phyloP scores from a whole-genome alignment of 2,797 vertebrate genomes.

The Dicrostonyx torquatus region DNA sequence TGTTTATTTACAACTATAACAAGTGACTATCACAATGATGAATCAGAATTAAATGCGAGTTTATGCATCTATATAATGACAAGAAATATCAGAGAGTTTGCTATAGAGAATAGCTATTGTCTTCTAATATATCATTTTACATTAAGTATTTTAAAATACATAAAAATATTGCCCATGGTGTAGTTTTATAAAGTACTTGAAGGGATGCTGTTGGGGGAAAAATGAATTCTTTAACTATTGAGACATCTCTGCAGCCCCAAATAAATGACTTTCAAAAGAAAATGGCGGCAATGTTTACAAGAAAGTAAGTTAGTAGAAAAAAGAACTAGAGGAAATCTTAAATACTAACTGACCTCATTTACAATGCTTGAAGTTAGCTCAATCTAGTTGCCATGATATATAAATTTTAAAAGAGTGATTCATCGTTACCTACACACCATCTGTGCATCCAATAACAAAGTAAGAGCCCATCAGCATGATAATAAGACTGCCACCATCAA shows the following conservation, averaged over 20 bases:
- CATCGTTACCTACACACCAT: conserved; percentile 28
- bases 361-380: neutral
- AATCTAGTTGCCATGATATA: conserved; percentile 47
- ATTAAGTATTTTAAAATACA: neutral
- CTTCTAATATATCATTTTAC: neutral
- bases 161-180: neutral
- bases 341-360: conserved; percentile 10
- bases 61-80: neutral
- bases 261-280: no score
- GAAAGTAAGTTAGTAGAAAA: neutral
- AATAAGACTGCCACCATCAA: conserved; percentile 53
- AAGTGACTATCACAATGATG: neutral
- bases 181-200: neutral
- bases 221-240: no score
- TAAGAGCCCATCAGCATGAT: conserved; percentile 23
- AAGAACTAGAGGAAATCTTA: neutral
- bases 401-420: conserved; percentile 7
- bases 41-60: neutral
- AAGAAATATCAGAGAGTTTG: neutral
- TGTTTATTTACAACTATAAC: neutral
- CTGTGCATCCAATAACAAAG: conserved; percentile 27
- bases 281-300: neutral
- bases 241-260: no score
- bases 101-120: neutral
- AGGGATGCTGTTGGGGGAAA: no score